phyloP scores from a whole-genome alignment of 2,113 vertebrate genomes.

The Eulemur macaco region DNA sequence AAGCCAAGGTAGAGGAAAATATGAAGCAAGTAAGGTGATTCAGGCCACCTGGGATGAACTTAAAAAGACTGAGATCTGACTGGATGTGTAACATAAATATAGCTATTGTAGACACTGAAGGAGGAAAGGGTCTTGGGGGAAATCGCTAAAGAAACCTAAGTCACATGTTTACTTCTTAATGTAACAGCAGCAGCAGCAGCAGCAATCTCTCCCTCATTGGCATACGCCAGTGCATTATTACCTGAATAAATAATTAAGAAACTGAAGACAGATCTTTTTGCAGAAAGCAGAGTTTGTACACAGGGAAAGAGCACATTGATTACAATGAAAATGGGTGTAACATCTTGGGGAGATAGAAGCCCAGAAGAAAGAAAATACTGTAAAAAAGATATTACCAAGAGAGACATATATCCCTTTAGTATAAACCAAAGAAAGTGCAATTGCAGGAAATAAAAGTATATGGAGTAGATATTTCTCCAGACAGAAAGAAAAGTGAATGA shows the following conservation, averaged over 20 bases:
- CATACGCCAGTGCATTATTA: neutral
- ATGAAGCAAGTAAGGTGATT: neutral
- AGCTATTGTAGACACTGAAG: neutral
- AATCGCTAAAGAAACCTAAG: neutral
- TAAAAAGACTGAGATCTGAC: neutral
- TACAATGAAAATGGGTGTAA: neutral
- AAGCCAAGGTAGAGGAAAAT: neutral
- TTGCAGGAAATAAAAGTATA: neutral
- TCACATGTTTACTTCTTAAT: neutral
- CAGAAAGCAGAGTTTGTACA: neutral
- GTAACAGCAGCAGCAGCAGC: neutral
- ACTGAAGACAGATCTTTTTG: accelerated
- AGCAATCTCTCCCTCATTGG: neutral
- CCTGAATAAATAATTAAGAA: neutral
- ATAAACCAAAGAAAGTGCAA: neutral
- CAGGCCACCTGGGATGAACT: neutral
- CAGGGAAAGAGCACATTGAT: neutral
- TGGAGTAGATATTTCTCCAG: neutral
- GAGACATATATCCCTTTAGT: neutral
- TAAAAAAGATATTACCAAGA: neutral
- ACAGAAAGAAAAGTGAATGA: neutral
- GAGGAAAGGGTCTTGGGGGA: neutral
- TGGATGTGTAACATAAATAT: neutral
- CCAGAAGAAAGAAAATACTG: neutral
- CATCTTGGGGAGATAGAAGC: neutral